Evolutionary conservation across 92 coral and sea anemone species (phyloP).

Genomic region (Parazoanthus darwini): DNA sequence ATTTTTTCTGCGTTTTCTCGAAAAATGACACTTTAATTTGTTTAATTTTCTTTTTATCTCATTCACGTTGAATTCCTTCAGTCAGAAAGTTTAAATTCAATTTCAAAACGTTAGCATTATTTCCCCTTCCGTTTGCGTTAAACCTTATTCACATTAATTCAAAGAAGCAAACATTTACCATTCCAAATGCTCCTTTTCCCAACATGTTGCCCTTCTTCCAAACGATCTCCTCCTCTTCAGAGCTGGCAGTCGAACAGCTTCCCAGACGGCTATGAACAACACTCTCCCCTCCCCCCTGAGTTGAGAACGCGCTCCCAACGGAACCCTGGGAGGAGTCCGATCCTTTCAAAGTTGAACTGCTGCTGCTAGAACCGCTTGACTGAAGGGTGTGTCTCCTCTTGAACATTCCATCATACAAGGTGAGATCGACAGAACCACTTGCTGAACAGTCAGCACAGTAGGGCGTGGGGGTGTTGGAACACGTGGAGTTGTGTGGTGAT

Average conservation of each 20-base stretch:
- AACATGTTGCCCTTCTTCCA: constrained; percentile 96
- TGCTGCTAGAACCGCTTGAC: constrained; percentile 57
- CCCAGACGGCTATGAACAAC: constrained; percentile 75
- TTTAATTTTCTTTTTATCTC: no score
- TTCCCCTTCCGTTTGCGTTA: background rate
- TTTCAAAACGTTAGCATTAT: background rate
- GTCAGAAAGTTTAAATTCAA: background rate
- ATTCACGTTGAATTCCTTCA: background rate
- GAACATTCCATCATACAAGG: constrained; percentile 50
- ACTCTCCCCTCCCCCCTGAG: constrained; percentile 36
- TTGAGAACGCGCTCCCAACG: constrained; percentile 47
- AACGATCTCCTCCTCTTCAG: constrained; percentile 87
- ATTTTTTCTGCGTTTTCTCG: background rate
- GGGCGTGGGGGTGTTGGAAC: constrained; percentile 52
- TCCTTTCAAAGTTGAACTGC: constrained; percentile 57
- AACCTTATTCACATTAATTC: background rate
- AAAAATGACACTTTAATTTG: background rate
- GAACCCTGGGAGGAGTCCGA: constrained; percentile 58
- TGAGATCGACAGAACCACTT: constrained; percentile 64
- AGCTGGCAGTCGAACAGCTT: constrained; percentile 64
- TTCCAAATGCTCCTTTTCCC: constrained; percentile 98
- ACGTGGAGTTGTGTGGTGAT: constrained; percentile 61
- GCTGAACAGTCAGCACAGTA: constrained; percentile 43
- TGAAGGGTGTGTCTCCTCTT: constrained; percentile 31
- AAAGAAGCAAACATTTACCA: constrained; percentile 52